phyloP scores from a whole-genome alignment of 2,113 vertebrate genomes.

The Coptodon rendalli region DNA sequence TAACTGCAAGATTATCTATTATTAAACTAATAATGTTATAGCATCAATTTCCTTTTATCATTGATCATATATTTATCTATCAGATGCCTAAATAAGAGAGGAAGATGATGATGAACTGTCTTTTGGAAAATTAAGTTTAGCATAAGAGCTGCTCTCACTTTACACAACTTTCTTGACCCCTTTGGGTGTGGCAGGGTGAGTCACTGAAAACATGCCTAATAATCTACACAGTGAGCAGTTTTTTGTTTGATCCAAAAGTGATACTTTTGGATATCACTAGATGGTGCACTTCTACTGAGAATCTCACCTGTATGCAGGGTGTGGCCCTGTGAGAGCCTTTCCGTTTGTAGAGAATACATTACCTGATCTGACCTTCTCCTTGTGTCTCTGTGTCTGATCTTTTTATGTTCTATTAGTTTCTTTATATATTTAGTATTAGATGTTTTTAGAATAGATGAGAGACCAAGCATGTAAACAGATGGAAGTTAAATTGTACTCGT shows the following conservation, averaged over 20 bases:
- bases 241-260: not conserved
- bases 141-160: not conserved
- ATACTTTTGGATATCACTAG: slow-evolving; percentile 19
- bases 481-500: not conserved
- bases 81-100: not conserved
- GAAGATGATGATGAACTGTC: not conserved
- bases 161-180: not conserved
- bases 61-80: not conserved
- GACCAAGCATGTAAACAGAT: not conserved
- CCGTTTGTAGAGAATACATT: not conserved
- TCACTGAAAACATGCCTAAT: not conserved
- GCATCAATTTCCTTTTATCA: not conserved
- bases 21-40: not conserved
- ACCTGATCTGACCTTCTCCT: not conserved
- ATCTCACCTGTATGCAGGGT: not conserved
- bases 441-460: not conserved
- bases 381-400: not conserved
- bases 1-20: not conserved
- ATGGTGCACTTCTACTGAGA: slow-evolving; percentile 20
- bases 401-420: not conserved
- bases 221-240: not conserved
- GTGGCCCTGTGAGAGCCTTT: not conserved
- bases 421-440: not conserved
- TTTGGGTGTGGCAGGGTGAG: not conserved
- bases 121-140: not conserved